These are phyloP conservation scores for Salvator merianae DNA, from an alignment of 2,113 vertebrate species.

Conservation along the genomic window DNA sequence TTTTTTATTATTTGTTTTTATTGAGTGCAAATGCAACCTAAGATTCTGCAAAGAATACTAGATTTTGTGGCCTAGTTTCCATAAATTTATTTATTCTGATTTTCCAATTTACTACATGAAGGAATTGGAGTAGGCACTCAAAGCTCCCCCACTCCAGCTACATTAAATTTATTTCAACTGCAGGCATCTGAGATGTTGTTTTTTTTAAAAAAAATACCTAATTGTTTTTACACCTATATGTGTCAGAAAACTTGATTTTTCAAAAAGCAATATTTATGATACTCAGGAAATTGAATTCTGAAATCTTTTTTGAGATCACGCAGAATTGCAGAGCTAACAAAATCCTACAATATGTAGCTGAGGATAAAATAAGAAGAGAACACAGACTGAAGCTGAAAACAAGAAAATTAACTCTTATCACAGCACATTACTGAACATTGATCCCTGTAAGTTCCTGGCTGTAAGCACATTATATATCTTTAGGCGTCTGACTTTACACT, in stretches of 20 bases:
- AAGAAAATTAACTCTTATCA: background rate
- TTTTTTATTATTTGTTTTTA: background rate
- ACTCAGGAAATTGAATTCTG: background rate
- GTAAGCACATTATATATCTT: background rate
- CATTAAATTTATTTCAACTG: background rate
- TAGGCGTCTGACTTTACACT: constrained; percentile 4
- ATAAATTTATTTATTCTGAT: background rate
- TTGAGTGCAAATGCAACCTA: background rate
- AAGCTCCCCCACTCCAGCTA: background rate
- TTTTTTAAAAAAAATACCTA: background rate
- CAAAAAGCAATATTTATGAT: background rate
- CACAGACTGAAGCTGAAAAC: background rate
- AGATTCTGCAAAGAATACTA: background rate
- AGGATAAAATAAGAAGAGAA: background rate
- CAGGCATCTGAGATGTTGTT: background rate
- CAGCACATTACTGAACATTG: background rate
- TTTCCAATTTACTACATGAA: background rate
- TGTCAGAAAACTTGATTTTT: background rate
- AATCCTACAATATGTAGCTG: background rate
- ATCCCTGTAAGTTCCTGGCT: background rate
- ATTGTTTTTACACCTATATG: background rate
- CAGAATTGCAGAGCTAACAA: background rate
- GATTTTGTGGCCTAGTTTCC: background rate
- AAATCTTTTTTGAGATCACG: background rate
- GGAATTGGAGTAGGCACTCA: background rate